Evolutionary conservation across 1,140 invertebrate species (phyloP), one percentile per base, ranked within the genome.

Genomic region (Metaphire vulgaris): DNA sequence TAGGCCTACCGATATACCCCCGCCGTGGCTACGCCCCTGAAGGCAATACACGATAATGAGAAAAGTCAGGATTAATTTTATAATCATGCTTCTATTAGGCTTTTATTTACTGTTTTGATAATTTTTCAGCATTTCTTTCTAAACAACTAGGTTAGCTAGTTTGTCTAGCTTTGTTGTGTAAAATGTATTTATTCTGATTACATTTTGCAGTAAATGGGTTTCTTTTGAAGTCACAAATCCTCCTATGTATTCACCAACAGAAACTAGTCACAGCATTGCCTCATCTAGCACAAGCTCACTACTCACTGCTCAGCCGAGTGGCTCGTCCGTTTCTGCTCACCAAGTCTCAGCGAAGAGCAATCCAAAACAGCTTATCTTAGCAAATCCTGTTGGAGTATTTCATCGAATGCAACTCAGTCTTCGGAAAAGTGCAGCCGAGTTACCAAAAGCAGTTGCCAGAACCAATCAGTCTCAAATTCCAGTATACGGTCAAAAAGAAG

Each of bases 321-420:
- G 30, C 31, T 32, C 77, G 41, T 68, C 78, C 0, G 76, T 79
- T 15, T 64, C 78, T 67, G 69, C 79, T 28, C 79, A 80, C 30
- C 74, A 80, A 21, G 69, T 80, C 33, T 74, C 80, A 1, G 67
- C 79, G 30, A 80, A 83, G 1, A 69, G 79, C 12, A 70, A 75
- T 28, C 65, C 76, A 16, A 64, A 41, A 26, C 76, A 83, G 77
- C 80, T 84, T 67, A 81, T 85, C 14, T 74, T 85, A 6, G 81
- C 83, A 71, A 85, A 83, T 29, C 83, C 84, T 0, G 83, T 84
- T 74, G 84, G 84, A 14, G 82, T 82, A 6, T 85, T 85, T 69
- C 83, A 82, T 73, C 81, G 83, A n/a, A 82, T 83, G 74, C 81
- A 83, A 65, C 79, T 79, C 67, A 79, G n/a, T 21, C 34, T 34